A percentile compares a stretch with the other conserved stretches of the same genome.
Conservation (phyloP, 2,888 invertebrate genomes). For the Luperina nickerlii region DNA sequence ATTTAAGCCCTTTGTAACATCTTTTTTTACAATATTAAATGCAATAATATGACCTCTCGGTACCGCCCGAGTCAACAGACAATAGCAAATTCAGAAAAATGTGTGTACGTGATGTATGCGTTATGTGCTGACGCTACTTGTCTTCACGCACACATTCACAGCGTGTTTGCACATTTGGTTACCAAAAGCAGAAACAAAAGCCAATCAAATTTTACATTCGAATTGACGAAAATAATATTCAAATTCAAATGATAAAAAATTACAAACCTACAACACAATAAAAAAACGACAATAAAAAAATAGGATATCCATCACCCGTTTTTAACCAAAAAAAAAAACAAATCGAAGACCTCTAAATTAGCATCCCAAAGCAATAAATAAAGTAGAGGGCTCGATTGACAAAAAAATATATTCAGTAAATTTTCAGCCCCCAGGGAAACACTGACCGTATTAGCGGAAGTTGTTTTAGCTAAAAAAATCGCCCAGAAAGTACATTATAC, state of each 20-base stretch:
- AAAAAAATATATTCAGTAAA: slow-evolving; percentile 6
- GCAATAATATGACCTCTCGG: no score
- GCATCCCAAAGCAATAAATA: not conserved
- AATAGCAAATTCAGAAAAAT: no score
- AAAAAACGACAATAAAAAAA: slow-evolving; percentile 6
- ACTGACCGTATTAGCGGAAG: not conserved
- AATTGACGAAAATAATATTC: not conserved
- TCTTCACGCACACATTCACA: no score
- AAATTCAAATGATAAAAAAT: not conserved
- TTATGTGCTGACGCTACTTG: no score
- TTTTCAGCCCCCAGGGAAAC: not conserved
- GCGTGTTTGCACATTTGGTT: no score
- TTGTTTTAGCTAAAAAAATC: slow-evolving; percentile 13
- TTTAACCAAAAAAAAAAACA: not conserved
- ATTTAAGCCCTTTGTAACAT: no score
- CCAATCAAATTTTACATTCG: not conserved
- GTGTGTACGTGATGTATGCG: no score
- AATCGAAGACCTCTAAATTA: slow-evolving; percentile 16
- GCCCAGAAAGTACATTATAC: slow-evolving; percentile 29
- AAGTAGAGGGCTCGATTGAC: not conserved
- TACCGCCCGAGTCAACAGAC: no score
- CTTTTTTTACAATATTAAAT: no score
- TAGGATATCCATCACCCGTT: not conserved
- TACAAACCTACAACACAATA: no score
- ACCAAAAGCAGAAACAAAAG: not conserved